A percentile compares a stretch with the other conserved stretches of the same genome.
These are phyloP conservation scores for Lacerta bilineata DNA, from an alignment of 2,797 vertebrate genomes.

Conservation along the genomic window DNA sequence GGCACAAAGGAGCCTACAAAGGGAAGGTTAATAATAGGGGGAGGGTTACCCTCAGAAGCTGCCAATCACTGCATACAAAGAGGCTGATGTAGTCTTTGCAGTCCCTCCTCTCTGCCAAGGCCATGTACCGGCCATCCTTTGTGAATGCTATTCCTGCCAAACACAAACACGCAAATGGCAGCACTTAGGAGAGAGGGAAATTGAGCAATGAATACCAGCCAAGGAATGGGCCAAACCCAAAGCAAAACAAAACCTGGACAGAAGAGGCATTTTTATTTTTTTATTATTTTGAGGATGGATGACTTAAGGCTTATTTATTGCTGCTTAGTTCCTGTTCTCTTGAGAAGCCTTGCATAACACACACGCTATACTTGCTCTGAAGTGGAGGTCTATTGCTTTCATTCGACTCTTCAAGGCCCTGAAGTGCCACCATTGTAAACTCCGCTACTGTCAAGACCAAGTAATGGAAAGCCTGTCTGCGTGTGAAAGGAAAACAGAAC, in stretches of 20 bases:
- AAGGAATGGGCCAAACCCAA: background rate
- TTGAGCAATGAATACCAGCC: fast-evolving
- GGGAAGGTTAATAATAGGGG: background rate
- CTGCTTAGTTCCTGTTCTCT: background rate
- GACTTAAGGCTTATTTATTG: background rate
- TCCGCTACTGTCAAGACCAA: background rate
- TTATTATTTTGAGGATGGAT: background rate
- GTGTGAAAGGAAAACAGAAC: conserved; percentile 25
- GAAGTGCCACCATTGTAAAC: background rate
- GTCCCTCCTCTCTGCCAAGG: conserved; percentile 93
- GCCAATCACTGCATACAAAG: conserved; percentile 97
- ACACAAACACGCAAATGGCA: fast-evolving
- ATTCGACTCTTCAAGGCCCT: background rate
- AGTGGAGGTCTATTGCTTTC: background rate
- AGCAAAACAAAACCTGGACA: background rate
- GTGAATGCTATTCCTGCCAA: conserved; percentile 91
- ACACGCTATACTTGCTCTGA: background rate
- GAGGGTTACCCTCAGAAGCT: conserved; percentile 89
- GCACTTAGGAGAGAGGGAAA: background rate
- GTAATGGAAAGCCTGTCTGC: background rate
- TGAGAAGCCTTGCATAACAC: background rate
- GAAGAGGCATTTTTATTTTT: too few species aligned
- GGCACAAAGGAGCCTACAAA: background rate
- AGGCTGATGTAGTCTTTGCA: conserved; percentile 96
- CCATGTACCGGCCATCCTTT: conserved; percentile 93